These are phyloP conservation scores for Polyergus mexicanus DNA, from an alignment of 1,140 invertebrate species.

Conservation along the genomic window DNA sequence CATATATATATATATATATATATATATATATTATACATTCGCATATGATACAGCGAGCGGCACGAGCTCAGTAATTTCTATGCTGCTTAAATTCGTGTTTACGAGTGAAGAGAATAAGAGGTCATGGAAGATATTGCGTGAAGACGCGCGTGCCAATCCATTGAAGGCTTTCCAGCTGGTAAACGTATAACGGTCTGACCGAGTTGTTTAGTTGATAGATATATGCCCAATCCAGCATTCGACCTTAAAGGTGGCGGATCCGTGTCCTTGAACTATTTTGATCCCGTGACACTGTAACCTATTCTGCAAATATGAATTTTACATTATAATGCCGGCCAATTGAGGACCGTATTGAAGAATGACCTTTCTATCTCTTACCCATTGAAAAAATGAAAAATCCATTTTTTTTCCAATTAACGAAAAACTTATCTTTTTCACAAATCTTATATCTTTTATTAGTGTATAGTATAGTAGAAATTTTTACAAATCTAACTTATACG, in stretches of 20 bases:
- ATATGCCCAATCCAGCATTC: conserved; percentile 63
- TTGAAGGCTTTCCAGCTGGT: conserved; percentile 81
- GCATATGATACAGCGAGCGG: background rate
- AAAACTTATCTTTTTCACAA: background rate
- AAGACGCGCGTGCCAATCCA: conserved; percentile 74
- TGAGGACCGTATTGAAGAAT: background rate
- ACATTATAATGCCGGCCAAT: background rate
- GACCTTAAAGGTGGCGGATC: conserved; percentile 74
- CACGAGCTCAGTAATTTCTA: conserved; percentile 19
- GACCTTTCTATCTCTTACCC: background rate
- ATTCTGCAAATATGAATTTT: background rate
- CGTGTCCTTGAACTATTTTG: conserved; percentile 79
- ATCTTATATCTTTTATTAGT: background rate
- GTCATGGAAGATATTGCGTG: conserved; percentile 71
- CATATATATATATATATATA: too few species aligned
- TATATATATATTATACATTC: background rate
- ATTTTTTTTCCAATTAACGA: background rate
- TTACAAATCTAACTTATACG: background rate
- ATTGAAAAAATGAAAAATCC: background rate
- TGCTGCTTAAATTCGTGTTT: conserved; percentile 40
- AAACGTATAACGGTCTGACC: conserved; percentile 82
- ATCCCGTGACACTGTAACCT: conserved; percentile 17
- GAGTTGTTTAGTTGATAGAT: conserved; percentile 74
- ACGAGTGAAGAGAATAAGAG: conserved; percentile 67
- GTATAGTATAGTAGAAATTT: background rate